A percentile compares a stretch with the other conserved stretches of the same genome.
Conservation (phyloP, 2,113 vertebrate genomes). For the Neomonachus schauinslandi region DNA sequence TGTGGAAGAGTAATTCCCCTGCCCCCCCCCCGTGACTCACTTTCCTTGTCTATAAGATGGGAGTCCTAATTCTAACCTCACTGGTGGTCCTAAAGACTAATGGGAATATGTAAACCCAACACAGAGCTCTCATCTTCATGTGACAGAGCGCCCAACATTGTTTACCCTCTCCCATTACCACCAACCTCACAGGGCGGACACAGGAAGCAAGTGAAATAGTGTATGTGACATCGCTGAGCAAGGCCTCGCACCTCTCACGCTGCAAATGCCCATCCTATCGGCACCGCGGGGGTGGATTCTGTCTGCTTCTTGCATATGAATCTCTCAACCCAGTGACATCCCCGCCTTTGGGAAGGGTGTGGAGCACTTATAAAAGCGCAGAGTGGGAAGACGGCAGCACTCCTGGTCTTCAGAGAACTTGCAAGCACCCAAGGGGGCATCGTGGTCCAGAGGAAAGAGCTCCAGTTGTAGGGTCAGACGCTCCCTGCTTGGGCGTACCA, state of each 20-base stretch:
- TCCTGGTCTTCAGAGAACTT: background rate
- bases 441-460: rapidly evolving
- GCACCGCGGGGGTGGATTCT: background rate
- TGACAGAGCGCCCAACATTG: background rate
- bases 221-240: background rate
- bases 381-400: background rate
- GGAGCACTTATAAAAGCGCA: background rate
- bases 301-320: background rate
- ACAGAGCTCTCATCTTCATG: background rate
- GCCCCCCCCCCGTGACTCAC: background rate
- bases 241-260: no score
- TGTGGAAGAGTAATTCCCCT: background rate
- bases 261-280: rapidly evolving
- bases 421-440: background rate
- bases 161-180: background rate
- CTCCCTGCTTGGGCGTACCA: background rate
- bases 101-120: background rate
- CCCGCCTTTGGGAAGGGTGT: background rate
- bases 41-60: background rate
- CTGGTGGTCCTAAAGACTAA: background rate
- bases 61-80: background rate
- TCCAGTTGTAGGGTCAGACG: background rate
- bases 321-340: background rate
- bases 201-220: background rate
- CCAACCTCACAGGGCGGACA: background rate